A percentile compares a stretch with the other conserved stretches of the same genome.
These are phyloP conservation scores for Neolamprologus caudopunctatus DNA, from an alignment of 2,113 vertebrate species.

Conservation along the genomic window DNA sequence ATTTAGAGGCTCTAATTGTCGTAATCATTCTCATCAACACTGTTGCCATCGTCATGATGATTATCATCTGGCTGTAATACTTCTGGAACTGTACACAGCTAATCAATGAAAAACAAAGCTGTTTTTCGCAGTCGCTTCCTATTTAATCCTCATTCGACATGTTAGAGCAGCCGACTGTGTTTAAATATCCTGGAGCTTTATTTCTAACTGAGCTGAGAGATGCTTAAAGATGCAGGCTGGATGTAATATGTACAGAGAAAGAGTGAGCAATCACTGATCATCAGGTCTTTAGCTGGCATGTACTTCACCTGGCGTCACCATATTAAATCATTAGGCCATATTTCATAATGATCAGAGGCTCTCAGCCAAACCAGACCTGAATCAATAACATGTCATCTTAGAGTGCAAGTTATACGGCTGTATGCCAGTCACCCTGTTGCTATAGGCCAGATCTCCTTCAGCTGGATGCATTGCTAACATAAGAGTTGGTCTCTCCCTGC, in stretches of 20 bases:
- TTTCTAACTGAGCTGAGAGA: neutral
- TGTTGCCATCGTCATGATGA: neutral
- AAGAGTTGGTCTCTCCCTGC: neutral
- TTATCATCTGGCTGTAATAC: constrained; percentile 8
- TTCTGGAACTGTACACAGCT: neutral
- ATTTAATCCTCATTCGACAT: neutral
- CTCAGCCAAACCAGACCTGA: constrained; percentile 28
- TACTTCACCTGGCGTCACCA: constrained; percentile 33
- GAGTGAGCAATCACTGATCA: constrained; percentile 15
- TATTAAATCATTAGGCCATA: constrained; percentile 50
- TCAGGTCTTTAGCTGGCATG: constrained; percentile 38
- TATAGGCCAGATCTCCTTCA: neutral
- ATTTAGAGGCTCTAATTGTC: constrained; percentile 23
- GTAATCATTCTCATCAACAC: constrained; percentile 19
- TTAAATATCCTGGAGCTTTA: neutral
- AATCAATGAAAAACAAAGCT: neutral
- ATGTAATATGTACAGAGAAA: neutral
- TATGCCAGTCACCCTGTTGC: constrained; percentile 1
- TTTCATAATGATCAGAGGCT: constrained; percentile 44
- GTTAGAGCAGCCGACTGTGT: neutral
- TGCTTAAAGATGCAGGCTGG: neutral
- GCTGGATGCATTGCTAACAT: neutral
- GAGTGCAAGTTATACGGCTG: neutral
- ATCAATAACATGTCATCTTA: constrained; percentile 45
- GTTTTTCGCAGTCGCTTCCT: neutral